Percentiles rank a stretch among this genome's conserved stretches.
phyloP scores from a whole-genome alignment of 2,797 vertebrate species.

The Pipistrellus kuhlii region DNA sequence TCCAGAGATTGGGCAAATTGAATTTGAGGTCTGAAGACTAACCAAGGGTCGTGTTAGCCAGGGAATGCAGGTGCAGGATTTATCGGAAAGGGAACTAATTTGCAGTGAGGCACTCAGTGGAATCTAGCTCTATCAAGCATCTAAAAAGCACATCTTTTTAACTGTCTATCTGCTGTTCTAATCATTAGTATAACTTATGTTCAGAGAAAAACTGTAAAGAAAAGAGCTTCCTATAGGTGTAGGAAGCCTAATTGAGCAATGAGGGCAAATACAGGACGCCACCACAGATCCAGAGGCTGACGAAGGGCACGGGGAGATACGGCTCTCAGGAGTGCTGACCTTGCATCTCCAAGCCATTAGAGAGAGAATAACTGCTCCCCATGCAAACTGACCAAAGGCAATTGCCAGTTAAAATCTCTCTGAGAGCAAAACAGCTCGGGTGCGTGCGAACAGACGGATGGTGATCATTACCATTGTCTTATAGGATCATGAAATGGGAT shows the following conservation, averaged over 20 bases:
- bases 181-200: conserved; percentile 33
- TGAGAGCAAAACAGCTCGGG: background rate
- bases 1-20: background rate
- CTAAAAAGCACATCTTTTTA: background rate
- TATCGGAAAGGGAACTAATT: background rate
- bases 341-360: background rate
- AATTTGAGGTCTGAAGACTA: conserved; percentile 6
- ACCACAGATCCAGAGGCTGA: background rate
- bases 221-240: background rate
- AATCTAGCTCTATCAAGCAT: background rate
- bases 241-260: background rate
- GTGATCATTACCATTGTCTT: background rate
- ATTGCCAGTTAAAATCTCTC: background rate
- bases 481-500: background rate
- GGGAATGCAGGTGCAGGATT: background rate
- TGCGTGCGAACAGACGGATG: background rate
- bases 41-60: background rate
- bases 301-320: background rate
- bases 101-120: background rate
- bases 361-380: background rate
- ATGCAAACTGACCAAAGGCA: conserved; percentile 12
- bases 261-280: background rate
- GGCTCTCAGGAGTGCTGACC: background rate
- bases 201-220: background rate
- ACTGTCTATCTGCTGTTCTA: background rate